phyloP scores from a whole-genome alignment of 1,140 invertebrate genomes.

The Neodiprion fabricii region DNA sequence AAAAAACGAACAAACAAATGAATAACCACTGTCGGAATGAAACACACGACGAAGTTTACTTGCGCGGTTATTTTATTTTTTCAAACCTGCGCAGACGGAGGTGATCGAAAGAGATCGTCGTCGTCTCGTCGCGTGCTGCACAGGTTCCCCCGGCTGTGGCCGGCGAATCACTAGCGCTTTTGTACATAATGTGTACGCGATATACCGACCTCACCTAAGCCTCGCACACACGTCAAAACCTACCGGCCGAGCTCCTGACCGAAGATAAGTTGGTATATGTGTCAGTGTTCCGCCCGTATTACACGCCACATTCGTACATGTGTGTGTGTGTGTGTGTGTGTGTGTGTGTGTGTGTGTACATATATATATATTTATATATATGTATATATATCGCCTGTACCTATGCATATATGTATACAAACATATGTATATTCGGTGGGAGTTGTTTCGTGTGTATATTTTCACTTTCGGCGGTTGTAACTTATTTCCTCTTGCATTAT shows the following conservation, averaged over 20 bases:
- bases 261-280: not conserved
- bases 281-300: not conserved
- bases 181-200: not conserved
- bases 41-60: no score
- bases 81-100: not conserved
- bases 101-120: not conserved
- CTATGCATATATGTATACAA: no score
- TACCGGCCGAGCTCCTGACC: not conserved
- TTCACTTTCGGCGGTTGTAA: no score
- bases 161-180: slow-evolving; percentile 2
- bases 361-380: no score
- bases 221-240: not conserved
- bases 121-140: not conserved
- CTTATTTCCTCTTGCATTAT: no score
- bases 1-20: no score
- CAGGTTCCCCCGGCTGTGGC: not conserved
- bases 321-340: not conserved
- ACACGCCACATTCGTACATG: not conserved
- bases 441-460: no score
- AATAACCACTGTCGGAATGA: no score
- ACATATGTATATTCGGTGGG: no score
- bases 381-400: no score
- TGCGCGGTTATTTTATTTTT: not conserved
- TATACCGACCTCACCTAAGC: no score
- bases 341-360: not conserved